A percentile compares a stretch with the other conserved stretches of the same genome.
Conservation (phyloP, 2,113 vertebrate species). For the Zapornia atra region DNA sequence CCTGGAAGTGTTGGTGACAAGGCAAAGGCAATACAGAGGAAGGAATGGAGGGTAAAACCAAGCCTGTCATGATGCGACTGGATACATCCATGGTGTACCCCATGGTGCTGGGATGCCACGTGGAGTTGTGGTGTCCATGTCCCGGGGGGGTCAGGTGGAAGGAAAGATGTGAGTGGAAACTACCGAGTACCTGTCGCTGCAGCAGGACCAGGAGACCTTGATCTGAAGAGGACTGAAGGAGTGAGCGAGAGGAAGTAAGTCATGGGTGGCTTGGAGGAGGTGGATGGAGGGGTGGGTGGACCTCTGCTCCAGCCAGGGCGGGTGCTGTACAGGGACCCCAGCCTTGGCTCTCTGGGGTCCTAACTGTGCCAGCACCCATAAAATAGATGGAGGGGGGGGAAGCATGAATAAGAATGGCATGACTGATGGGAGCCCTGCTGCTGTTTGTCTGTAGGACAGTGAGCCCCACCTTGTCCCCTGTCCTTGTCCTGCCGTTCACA, state of each 20-base stretch:
- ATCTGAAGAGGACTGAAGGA: not conserved
- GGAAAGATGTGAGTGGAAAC: not conserved
- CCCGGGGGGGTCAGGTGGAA: not conserved
- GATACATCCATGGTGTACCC: accelerated
- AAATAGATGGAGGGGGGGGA: accelerated
- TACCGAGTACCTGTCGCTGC: not conserved
- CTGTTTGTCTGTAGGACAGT: not conserved
- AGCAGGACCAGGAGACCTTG: not conserved
- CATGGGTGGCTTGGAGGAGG: not conserved
- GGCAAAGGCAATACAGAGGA: not conserved
- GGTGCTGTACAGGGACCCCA: not conserved
- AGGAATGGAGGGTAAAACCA: not conserved
- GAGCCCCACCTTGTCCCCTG: accelerated
- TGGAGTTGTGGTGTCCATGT: accelerated
- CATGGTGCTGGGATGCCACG: accelerated
- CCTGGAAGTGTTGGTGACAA: not conserved
- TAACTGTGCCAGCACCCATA: not conserved
- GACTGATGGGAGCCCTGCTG: not conserved
- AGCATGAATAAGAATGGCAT: not conserved
- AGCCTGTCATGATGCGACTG: not conserved
- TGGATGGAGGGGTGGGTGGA: not conserved
- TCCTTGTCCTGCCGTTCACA: not conserved
- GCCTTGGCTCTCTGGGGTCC: not conserved
- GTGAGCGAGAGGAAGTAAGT: not conserved
- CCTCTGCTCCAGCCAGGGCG: not conserved